Conservation (phyloP, 2,797 vertebrate genomes). For the Melanotaenia trifasciata region DNA sequence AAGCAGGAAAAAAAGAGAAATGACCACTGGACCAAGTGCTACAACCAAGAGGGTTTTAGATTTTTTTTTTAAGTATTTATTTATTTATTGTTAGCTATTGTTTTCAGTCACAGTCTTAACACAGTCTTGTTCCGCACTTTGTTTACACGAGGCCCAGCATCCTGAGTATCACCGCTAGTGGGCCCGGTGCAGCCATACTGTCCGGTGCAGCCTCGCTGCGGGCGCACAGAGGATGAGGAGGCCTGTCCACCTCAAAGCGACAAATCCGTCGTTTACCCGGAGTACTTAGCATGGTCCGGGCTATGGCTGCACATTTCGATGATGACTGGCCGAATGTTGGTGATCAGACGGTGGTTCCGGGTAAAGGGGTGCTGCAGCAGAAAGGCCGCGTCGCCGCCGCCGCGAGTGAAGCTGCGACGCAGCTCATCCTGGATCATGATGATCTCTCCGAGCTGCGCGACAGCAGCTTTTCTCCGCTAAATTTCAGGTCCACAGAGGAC, state of each 20-base stretch:
- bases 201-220: conserved; percentile 27
- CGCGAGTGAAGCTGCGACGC: conserved; percentile 45
- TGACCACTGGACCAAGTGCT: not conserved
- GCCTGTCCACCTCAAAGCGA: conserved; percentile 45
- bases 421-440: conserved; percentile 29
- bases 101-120: no score
- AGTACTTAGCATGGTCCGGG: conserved; percentile 45
- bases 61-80: not conserved
- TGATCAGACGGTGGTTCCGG: conserved; percentile 70
- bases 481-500: conserved; percentile 72
- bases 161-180: conserved; percentile 39
- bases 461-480: conserved; percentile 42
- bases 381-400: conserved; percentile 71
- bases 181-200: conserved; percentile 44
- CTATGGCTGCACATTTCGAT: conserved; percentile 81
- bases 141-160: not conserved
- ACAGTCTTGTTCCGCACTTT: no score
- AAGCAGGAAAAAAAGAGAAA: not conserved
- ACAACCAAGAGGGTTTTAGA: not conserved
- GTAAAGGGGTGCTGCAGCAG: conserved; percentile 46
- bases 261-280: conserved; percentile 41
- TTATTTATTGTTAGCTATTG: no score
- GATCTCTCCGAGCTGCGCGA: conserved; percentile 48
- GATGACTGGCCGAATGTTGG: conserved; percentile 87
- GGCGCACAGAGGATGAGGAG: conserved; percentile 65